These are phyloP conservation scores for Gallinago nigripennis DNA, from an alignment of 2,797 vertebrate species.

Conservation along the genomic window DNA sequence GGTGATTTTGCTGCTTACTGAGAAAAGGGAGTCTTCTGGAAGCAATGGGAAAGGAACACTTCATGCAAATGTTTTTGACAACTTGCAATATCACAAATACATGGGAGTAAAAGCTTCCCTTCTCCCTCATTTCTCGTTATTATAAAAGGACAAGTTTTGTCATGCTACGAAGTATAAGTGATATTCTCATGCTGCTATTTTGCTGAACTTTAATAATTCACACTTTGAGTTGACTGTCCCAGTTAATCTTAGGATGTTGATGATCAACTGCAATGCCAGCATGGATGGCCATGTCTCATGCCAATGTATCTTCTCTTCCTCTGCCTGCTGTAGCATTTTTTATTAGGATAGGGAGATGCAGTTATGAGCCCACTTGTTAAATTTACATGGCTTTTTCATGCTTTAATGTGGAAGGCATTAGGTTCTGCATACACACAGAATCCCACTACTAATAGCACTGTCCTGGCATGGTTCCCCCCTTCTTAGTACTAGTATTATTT, in stretches of 20 bases:
- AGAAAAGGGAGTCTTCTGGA: slow-evolving; percentile 76
- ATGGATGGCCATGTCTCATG: neutral
- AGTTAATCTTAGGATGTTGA: neutral
- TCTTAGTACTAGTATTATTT: neutral
- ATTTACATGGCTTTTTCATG: neutral
- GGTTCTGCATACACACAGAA: neutral
- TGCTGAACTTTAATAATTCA: neutral
- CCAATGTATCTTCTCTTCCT: neutral
- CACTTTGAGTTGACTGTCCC: neutral
- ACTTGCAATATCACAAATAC: neutral
- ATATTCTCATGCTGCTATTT: neutral
- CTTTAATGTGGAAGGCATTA: neutral
- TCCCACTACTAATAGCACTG: neutral
- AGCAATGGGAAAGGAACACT: slow-evolving; percentile 9
- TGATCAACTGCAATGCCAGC: neutral
- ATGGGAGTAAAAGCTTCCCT: neutral
- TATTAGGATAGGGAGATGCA: neutral
- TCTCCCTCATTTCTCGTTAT: neutral
- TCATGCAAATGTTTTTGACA: neutral
- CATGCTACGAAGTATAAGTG: neutral
- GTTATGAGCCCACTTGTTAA: neutral
- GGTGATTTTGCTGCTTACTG: slow-evolving; percentile 66
- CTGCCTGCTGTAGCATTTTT: neutral
- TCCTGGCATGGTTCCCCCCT: neutral
- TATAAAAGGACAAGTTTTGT: neutral